Conservation (phyloP, 2,797 vertebrate genomes). For the Enteromius paludinosus region DNA sequence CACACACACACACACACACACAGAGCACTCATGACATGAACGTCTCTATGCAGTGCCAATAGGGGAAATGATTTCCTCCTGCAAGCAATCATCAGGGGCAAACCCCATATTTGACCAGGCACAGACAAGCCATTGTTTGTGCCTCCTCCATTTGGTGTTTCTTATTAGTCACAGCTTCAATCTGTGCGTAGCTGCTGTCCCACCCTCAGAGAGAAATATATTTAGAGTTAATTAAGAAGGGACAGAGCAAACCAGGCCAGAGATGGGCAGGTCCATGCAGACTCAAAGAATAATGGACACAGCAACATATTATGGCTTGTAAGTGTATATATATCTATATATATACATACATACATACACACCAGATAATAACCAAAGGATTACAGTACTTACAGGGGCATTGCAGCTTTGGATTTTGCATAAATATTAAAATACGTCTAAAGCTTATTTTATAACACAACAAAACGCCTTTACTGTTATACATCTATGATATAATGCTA, state of each 20-base stretch:
- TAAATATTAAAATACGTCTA: neutral
- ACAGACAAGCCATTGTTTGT: constrained; percentile 54
- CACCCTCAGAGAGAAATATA: constrained; percentile 13
- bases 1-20: constrained; percentile 4
- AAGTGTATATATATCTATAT: neutral
- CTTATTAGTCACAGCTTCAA: constrained; percentile 52
- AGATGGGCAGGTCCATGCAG: neutral
- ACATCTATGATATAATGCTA: neutral
- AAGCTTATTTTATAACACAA: neutral
- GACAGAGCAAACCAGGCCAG: neutral
- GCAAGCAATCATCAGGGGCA: constrained; percentile 52
- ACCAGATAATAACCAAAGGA: no score
- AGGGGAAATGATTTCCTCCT: constrained; percentile 49
- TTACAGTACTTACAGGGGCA: neutral
- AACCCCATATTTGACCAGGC: constrained; percentile 37
- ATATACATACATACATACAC: no score
- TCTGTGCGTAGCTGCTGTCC: constrained; percentile 19
- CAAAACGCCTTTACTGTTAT: neutral
- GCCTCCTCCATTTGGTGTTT: constrained; percentile 51
- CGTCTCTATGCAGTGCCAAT: constrained; percentile 27
- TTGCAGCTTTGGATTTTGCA: neutral
- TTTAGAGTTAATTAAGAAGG: neutral
- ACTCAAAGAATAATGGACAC: neutral
- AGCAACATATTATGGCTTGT: neutral
- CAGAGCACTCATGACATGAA: constrained; percentile 4